Evolutionary conservation across 2,888 invertebrate genomes (phyloP), one percentile per base, ranked within the genome.

Genomic region (Sipha maydis): DNA sequence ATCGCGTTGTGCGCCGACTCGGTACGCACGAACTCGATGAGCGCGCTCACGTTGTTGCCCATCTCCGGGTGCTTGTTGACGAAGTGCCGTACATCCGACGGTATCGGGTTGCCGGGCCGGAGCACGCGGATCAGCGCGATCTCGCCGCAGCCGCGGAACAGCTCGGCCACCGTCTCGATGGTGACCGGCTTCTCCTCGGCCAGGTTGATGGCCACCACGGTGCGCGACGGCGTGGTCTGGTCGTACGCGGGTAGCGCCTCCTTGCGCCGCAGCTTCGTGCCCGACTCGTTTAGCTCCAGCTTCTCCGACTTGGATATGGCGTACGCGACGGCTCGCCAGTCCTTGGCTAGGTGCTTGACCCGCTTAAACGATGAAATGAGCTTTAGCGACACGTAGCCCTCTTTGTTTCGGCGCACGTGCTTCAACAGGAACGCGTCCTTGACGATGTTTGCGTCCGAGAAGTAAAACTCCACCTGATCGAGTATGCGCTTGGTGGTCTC

Each of bases 401-500:
- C 98, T 92, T 98, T 98, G 92, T 98, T 98, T 85, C 98, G 94
- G 89, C 97, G 95, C 38, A 98, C 98, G 92, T 98, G 98, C 92
- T 99, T 99, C 90, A 98, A 92, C 78, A 99, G 93, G 92, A 99
- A 99, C 25, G 98, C 97, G 92, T 99, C 98, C 92, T 98, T 98
- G 7, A 97, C 95, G 90, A 99, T 97, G 92, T 97, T 98, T 83
- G 96, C 97, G 91, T 99, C 97, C 90, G 97, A 97, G 92, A 99
- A 98, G 92, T 98, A 98, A 92, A 96, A 97, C 92, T 99, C 98
- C 41, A 98, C 98, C 92, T 97, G 97, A 79, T 95, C 94, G 83
- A 96, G 95, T 90, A 97, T 97, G 91, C 95, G 94, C 90, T 95
- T 94, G 21, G 96, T 94, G 61, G 96, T 92, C 90, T 96, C 96